Percentiles rank a stretch among this genome's conserved stretches.
Evolutionary conservation across 2,797 vertebrate species (phyloP).

Genomic region (Kryptolebias ocellatus): DNA sequence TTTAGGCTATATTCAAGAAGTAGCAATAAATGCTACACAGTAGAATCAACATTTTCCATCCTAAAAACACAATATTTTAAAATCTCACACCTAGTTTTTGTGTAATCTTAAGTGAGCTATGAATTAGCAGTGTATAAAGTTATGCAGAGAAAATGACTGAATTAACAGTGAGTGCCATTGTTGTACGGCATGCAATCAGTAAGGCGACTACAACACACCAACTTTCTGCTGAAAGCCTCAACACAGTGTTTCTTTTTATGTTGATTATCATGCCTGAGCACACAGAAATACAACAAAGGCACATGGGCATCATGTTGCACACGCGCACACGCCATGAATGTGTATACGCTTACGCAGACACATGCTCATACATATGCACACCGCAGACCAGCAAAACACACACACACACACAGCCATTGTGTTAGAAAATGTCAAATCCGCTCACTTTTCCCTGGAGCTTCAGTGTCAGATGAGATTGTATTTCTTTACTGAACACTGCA

Average conservation of each 20-base stretch:
- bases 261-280: constrained; percentile 33
- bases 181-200: constrained; percentile 50
- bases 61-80: not conserved
- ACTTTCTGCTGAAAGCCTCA: constrained; percentile 47
- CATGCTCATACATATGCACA: constrained; percentile 19
- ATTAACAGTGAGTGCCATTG: constrained; percentile 53
- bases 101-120: too few species aligned
- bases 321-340: not conserved
- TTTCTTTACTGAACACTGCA: constrained; percentile 52
- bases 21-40: too few species aligned
- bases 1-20: too few species aligned
- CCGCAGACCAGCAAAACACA: constrained; percentile 8
- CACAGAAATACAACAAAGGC: constrained; percentile 14
- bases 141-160: constrained; percentile 31
- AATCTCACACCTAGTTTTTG: too few species aligned
- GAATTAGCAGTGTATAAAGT: not conserved
- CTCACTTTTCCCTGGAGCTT: constrained; percentile 51
- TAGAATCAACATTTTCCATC: not conserved
- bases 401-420: constrained; percentile 22
- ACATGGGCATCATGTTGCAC: not conserved
- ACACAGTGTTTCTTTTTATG: constrained; percentile 40
- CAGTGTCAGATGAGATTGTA: constrained; percentile 55
- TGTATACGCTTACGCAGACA: constrained; percentile 15
- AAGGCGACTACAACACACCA: constrained; percentile 49
- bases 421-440: constrained; percentile 48